Percentiles rank a stretch among this genome's conserved stretches.
Conservation (phyloP, 2,888 invertebrate genomes). For the Geotrupes spiniger region DNA sequence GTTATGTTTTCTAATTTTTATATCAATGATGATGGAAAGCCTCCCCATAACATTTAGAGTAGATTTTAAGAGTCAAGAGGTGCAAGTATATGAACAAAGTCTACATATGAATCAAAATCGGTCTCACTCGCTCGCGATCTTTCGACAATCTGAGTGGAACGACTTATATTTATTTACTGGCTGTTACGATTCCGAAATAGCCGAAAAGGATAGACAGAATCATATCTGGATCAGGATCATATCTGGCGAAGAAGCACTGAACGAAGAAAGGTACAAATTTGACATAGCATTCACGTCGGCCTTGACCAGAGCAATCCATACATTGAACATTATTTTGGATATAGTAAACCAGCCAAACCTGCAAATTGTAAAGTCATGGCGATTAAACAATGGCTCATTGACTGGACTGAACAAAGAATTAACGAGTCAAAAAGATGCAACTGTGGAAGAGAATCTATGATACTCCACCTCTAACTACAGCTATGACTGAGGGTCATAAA, state of each 20-base stretch:
- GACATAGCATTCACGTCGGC: slow-evolving; percentile 81
- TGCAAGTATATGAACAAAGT: too few species aligned
- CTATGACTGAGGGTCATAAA: slow-evolving; percentile 72
- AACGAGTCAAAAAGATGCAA: slow-evolving; percentile 80
- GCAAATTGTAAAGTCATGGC: slow-evolving; percentile 72
- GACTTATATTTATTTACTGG: slow-evolving; percentile 18
- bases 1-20: too few species aligned
- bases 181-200: slow-evolving; percentile 17
- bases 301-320: slow-evolving; percentile 73
- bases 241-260: slow-evolving; percentile 73
- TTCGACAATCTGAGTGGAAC: slow-evolving; percentile 23
- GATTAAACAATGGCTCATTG: slow-evolving; percentile 81
- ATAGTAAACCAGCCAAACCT: slow-evolving; percentile 64
- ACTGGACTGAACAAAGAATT: slow-evolving; percentile 84
- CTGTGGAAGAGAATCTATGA: slow-evolving; percentile 85
- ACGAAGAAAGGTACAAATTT: slow-evolving; percentile 67
- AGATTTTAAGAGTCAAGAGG: too few species aligned
- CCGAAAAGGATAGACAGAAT: too few species aligned
- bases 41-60: too few species aligned
- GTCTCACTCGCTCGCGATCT: too few species aligned
- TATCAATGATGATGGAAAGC: too few species aligned
- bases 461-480: slow-evolving; percentile 75
- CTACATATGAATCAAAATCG: too few species aligned
- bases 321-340: slow-evolving; percentile 65
- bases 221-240: too few species aligned